phyloP scores from a whole-genome alignment of 35 echinoderm and acorn worm species.

The Apostichopus parvimensis region DNA sequence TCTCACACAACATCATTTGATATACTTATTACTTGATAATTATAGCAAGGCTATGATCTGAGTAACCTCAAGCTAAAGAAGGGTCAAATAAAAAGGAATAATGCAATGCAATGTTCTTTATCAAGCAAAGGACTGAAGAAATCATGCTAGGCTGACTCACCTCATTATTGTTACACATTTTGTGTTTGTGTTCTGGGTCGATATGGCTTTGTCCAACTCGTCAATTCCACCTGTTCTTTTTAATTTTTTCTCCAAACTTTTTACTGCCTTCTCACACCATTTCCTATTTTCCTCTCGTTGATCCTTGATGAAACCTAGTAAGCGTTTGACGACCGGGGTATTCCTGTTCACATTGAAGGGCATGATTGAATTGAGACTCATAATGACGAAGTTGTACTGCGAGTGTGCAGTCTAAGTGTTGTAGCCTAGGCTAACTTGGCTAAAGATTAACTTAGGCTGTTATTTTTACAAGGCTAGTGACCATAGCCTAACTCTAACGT shows the following conservation, averaged over 20 bases:
- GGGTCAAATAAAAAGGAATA: no score
- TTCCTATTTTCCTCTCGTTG: constrained; percentile 28
- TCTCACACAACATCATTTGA: no score
- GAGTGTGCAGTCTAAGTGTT: no score
- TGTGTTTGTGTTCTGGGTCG: constrained; percentile 47
- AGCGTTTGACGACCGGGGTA: constrained; percentile 54
- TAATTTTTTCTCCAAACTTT: constrained; percentile 53
- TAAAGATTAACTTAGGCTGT: no score
- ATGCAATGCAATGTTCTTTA: no score
- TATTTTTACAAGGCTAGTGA: not conserved
- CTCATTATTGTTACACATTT: constrained; percentile 65
- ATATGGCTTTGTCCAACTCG: constrained; percentile 58
- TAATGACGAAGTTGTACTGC: not conserved
- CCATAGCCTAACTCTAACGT: not conserved
- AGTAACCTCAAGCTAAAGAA: no score
- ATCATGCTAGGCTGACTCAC: constrained; percentile 1
- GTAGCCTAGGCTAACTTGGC: no score
- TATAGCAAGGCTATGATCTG: no score
- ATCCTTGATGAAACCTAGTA: constrained; percentile 54
- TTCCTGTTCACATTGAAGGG: constrained; percentile 21
- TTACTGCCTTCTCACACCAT: constrained; percentile 62
- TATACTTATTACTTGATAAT: no score
- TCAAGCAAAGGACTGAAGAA: no score
- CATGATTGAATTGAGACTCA: constrained; percentile 11
- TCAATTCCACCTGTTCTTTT: constrained; percentile 55